A percentile compares a stretch with the other conserved stretches of the same genome.
These are phyloP conservation scores for Merluccius polli DNA, from an alignment of 2,797 vertebrate genomes.

Conservation along the genomic window DNA sequence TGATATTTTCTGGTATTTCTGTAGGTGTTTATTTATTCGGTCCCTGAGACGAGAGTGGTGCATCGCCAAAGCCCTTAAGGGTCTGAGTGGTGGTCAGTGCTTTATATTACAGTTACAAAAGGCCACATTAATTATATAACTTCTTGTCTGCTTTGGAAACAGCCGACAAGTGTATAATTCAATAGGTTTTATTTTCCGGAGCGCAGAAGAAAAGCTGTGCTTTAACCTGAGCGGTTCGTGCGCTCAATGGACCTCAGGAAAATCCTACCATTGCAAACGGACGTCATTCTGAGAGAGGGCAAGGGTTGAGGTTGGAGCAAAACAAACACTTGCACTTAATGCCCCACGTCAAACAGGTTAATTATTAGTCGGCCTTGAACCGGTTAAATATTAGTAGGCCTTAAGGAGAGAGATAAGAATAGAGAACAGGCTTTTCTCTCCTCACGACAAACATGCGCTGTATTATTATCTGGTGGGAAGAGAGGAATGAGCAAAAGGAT, in stretches of 20 bases:
- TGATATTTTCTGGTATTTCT: background rate
- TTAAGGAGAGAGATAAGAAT: no score
- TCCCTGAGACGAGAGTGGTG: background rate
- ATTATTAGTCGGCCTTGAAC: no score
- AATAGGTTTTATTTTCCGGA: slow-evolving; percentile 4
- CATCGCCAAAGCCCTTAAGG: background rate
- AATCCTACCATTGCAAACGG: background rate
- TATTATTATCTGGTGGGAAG: background rate
- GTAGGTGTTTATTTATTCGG: background rate
- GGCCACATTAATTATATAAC: slow-evolving; percentile 20
- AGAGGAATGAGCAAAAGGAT: no score
- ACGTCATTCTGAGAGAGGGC: background rate
- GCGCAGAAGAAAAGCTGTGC: background rate
- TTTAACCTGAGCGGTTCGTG: no score
- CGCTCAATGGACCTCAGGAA: background rate
- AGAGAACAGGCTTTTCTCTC: no score
- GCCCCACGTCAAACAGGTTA: background rate
- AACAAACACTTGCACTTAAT: background rate
- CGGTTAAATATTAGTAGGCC: no score
- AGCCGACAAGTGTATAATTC: background rate
- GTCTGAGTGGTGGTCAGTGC: no score
- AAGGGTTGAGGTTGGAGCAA: background rate
- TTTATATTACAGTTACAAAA: background rate
- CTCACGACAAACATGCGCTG: background rate
- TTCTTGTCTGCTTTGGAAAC: slow-evolving; percentile 10